These are phyloP conservation scores for Pantherophis alleghaniensis DNA, from an alignment of 2,797 vertebrate species.

Conservation along the genomic window DNA sequence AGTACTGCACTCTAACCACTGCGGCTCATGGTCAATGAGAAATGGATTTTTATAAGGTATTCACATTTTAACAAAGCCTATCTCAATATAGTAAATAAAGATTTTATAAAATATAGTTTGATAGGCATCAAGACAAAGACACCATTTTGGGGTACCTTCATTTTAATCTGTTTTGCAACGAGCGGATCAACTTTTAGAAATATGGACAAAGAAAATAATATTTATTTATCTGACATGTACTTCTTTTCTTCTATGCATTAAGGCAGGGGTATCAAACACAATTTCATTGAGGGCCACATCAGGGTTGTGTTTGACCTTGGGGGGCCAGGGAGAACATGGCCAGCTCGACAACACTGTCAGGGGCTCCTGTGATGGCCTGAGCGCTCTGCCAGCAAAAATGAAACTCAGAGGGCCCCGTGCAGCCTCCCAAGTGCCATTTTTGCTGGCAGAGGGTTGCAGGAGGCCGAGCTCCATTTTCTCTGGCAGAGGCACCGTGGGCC, in stretches of 20 bases:
- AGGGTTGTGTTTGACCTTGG: too few relatives aligned
- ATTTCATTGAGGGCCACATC: too few relatives aligned
- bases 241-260: not conserved
- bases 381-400: too few relatives aligned
- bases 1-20: too few relatives aligned
- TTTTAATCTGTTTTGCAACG: not conserved
- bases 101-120: not conserved
- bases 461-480: too few relatives aligned
- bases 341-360: too few relatives aligned
- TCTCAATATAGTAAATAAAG: constrained; percentile 18
- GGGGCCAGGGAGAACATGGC: too few relatives aligned
- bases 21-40: not conserved
- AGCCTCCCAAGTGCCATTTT: too few relatives aligned
- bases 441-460: too few relatives aligned
- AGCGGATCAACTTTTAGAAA: not conserved
- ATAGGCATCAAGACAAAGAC: not conserved
- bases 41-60: not conserved
- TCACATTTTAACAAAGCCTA: constrained; percentile 23
- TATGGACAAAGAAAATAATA: not conserved
- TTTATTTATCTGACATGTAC: not conserved
- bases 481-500: not conserved
- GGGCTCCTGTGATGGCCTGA: too few relatives aligned
- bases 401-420: too few relatives aligned
- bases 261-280: too few relatives aligned
- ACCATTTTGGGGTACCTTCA: not conserved